Base-by-base conservation (phyloP, 2,797 vertebrate genomes). In the Xenentodon cancila region DNA sequence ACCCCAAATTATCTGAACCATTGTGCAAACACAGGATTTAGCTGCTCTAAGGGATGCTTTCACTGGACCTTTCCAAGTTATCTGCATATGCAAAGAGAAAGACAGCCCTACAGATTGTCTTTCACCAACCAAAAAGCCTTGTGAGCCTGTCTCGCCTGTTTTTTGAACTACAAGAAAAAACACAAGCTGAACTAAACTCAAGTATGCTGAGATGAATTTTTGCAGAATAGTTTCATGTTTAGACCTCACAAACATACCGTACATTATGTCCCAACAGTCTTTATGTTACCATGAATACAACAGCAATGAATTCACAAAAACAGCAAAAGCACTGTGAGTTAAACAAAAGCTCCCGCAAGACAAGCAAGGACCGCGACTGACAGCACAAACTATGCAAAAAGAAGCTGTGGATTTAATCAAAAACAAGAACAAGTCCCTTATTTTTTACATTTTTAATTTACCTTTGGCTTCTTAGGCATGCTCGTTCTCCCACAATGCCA, bases 381-480 rank as follows among this genome's bases (percentile, higher is more conserved):
- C 18, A 59, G 8, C 6, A 44, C 53, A 64, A 68, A 59, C 55
- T 59, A 32, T 21, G n/a, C 21, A 18, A 17, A 37, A n/a, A 77
- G 27, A 79, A 73, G 59, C 68, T 53, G 59, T 46, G 54, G 60
- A 73, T 57, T 70, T 53, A 84, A 53, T 9, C 34, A 37, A 37
- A 37, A 37, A 73, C 30, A 77, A 67, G 40, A 59, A 67, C 71
- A 85, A 66, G 59, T 68, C 54, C 44, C 42, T 18, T 60, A 52
- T 48, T 56, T 48, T 48, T 21, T 42, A 21, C 32, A 17, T 53
- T 55, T 52, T 53, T 66, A 57, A 64, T 87, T 92, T 92, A 91
- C 91, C 90, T 92, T 92, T 53, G 84, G 67, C 84, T 92, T 92
- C 83, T 91, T 92, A 79, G 89, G 63, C 92, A 93, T 93, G 80